phyloP scores from a whole-genome alignment of 2,113 vertebrate genomes.

The Pachyramphus minor region DNA sequence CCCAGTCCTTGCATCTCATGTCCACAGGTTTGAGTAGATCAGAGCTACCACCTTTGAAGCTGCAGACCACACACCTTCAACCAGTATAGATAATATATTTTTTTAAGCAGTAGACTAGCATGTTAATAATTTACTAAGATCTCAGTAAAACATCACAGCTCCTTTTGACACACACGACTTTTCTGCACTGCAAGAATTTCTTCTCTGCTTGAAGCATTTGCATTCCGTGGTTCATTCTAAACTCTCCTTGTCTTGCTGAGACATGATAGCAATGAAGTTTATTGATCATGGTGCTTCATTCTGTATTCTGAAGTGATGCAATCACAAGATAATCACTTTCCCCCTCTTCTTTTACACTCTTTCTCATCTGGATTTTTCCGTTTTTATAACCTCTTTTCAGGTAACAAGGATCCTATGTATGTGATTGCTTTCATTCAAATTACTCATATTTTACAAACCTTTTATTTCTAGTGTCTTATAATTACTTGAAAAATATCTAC shows the following conservation, averaged over 20 bases:
- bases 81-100: background rate
- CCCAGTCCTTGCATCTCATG: background rate
- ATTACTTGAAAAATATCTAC: background rate
- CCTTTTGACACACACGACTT: background rate
- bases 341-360: background rate
- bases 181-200: background rate
- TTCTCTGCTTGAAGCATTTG: background rate
- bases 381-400: background rate
- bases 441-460: background rate
- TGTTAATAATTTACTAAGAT: background rate
- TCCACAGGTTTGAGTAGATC: background rate
- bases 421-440: background rate
- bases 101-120: background rate
- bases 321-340: background rate
- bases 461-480: background rate
- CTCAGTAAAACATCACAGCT: background rate
- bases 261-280: background rate
- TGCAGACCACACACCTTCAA: background rate
- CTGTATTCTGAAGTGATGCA: background rate
- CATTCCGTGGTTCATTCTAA: background rate
- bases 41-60: background rate
- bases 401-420: background rate
- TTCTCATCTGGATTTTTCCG: background rate
- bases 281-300: background rate
- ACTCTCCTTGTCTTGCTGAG: background rate